Base-by-base conservation (phyloP, 2,888 invertebrate species). In the Cyclophora punctaria region DNA sequence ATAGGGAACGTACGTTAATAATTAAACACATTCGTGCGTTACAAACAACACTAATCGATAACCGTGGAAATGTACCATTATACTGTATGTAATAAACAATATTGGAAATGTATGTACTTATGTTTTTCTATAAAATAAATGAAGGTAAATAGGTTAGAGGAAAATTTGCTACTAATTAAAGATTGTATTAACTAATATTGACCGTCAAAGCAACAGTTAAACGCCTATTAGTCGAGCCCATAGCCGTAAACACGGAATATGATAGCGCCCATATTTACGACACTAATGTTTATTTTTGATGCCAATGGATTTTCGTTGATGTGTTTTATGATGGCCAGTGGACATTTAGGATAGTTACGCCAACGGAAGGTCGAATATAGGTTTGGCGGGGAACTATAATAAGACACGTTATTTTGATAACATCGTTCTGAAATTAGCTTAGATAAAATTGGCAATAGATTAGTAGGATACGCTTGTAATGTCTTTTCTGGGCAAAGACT, bases 181-280 rank as follows among this genome's bases (percentile, higher is more conserved):
- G 44, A 57, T 59, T 52, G 62, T 56, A 66, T 67, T 64, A 66
- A 64, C 63, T 55, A 73, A 74, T 74, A 74, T 70, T 74, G 66
- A 64, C 66, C 56, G 60, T 60, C 64, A 62, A 66, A 72, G 65
- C 60, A 67, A 62, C 64, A 64, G 64, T 71, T 20, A 74, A 73
- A 71, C 62, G 63, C 56, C 62, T 62, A 70, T 71, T 67, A 69
- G 73, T 60, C 73, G 65, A 75, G 63, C 80, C 77, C 67, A 67
- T 58, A 58, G 52, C 66, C 60, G 74, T 77, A 73, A 75, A 74
- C 67, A 58, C 50, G 49, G 53, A 62, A 62, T 66, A 73, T 70
- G 65, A 78, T 71, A 64, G 66, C 55, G 56, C 60, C 57, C 59
- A 63, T 67, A 73, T 72, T 71, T 71, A 75, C 66, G 65, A 60